Conservation (phyloP, 2,113 vertebrate genomes). For the Crotophaga sulcirostris region DNA sequence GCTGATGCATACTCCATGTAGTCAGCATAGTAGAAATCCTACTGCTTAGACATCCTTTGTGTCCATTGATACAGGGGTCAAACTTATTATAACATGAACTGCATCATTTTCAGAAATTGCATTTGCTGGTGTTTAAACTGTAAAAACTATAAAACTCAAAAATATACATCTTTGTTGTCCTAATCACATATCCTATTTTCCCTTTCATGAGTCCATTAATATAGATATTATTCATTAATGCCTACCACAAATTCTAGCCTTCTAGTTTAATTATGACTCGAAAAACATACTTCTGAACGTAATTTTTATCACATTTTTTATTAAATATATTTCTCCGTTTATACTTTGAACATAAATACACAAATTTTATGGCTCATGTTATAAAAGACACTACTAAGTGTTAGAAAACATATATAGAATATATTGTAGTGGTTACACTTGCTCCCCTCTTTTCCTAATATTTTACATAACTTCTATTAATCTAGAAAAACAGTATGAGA, state of each 20-base stretch:
- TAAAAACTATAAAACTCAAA: neutral
- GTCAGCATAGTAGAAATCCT: neutral
- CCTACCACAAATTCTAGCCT: neutral
- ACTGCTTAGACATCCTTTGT: neutral
- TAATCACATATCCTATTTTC: neutral
- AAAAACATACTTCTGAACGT: neutral
- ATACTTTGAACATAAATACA: constrained; percentile 63
- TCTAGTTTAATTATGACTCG: neutral
- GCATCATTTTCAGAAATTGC: neutral
- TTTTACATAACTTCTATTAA: neutral
- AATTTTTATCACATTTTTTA: constrained; percentile 50
- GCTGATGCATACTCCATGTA: neutral
- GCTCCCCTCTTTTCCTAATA: neutral
- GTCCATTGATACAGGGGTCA: neutral
- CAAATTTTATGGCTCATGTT: constrained; percentile 58
- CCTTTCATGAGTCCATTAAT: neutral
- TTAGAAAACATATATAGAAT: constrained; percentile 58
- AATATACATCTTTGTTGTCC: neutral
- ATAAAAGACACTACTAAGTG: constrained; percentile 38
- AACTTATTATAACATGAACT: neutral
- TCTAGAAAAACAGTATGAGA: constrained; percentile 11
- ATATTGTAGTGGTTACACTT: constrained; percentile 23
- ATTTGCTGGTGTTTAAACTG: neutral
- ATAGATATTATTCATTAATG: neutral
- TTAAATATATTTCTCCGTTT: constrained; percentile 53